phyloP scores from a whole-genome alignment of 1,140 invertebrate genomes.

The Cydia amplana region DNA sequence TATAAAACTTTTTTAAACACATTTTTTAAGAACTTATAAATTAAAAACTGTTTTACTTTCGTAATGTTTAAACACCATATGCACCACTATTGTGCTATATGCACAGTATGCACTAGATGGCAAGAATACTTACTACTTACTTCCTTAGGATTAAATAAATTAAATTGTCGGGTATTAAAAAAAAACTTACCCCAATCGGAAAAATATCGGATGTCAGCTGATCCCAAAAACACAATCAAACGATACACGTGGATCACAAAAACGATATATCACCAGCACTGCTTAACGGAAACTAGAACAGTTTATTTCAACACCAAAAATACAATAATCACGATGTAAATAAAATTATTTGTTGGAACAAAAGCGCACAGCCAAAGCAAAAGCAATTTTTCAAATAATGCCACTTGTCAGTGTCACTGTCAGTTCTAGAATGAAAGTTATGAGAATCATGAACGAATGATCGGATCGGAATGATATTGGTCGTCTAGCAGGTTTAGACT shows the following conservation, averaged over 20 bases:
- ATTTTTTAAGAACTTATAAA: too few species aligned
- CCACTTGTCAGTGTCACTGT: conserved; percentile 24
- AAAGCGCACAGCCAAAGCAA: conserved; percentile 12
- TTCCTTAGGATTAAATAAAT: neutral
- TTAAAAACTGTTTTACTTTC: too few species aligned
- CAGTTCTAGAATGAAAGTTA: neutral
- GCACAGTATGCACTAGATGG: neutral
- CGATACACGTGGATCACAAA: neutral
- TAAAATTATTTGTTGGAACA: conserved; percentile 15
- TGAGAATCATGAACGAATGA: neutral
- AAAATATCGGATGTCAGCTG: conserved; percentile 21
- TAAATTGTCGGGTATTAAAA: neutral
- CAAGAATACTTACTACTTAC: neutral
- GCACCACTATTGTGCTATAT: neutral
- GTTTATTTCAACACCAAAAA: conserved; percentile 7
- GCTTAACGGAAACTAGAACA: neutral
- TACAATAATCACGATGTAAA: conserved; percentile 6
- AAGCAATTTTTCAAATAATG: conserved; percentile 29
- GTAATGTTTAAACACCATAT: neutral
- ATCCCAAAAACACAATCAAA: neutral
- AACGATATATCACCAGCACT: conserved; percentile 18
- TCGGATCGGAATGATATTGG: neutral
- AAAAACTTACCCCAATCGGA: conserved; percentile 8
- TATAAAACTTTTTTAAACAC: too few species aligned
- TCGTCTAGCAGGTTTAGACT: too few species aligned